Evolutionary conservation across 2,797 vertebrate genomes (phyloP).

Genomic region (Pteronotus mesoamericanus): DNA sequence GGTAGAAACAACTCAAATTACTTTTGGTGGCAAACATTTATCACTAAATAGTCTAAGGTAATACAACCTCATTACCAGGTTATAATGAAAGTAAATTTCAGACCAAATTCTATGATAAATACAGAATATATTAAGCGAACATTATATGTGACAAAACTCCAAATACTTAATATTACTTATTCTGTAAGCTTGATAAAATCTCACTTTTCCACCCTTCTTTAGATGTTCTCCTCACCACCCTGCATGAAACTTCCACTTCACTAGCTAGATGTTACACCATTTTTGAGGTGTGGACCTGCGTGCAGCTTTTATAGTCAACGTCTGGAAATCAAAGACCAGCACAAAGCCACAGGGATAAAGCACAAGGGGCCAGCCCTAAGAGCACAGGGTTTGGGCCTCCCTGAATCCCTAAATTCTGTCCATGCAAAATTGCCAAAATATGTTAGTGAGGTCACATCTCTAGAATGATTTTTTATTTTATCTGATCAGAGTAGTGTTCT

Average conservation of each 20-base stretch:
- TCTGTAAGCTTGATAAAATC: background rate
- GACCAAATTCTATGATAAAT: background rate
- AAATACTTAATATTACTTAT: background rate
- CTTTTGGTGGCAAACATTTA: background rate
- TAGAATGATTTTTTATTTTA: background rate
- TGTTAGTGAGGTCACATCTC: background rate
- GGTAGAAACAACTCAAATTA: background rate
- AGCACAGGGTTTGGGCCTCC: background rate
- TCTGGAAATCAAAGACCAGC: background rate
- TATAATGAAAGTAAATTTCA: background rate
- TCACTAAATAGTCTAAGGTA: background rate
- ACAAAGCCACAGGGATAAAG: background rate
- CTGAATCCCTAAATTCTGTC: background rate
- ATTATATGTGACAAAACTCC: background rate
- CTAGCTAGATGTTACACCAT: background rate
- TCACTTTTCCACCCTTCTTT: background rate
- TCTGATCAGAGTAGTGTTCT: background rate
- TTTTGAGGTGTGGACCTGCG: background rate
- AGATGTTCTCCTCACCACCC: background rate
- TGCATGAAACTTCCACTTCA: background rate
- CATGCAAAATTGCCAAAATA: background rate
- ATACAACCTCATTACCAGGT: background rate
- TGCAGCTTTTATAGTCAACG: background rate
- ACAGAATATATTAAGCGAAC: background rate
- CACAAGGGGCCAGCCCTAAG: background rate